These are phyloP conservation scores for Cephalopholis sonnerati DNA, from an alignment of 2,113 vertebrate genomes.

Conservation along the genomic window DNA sequence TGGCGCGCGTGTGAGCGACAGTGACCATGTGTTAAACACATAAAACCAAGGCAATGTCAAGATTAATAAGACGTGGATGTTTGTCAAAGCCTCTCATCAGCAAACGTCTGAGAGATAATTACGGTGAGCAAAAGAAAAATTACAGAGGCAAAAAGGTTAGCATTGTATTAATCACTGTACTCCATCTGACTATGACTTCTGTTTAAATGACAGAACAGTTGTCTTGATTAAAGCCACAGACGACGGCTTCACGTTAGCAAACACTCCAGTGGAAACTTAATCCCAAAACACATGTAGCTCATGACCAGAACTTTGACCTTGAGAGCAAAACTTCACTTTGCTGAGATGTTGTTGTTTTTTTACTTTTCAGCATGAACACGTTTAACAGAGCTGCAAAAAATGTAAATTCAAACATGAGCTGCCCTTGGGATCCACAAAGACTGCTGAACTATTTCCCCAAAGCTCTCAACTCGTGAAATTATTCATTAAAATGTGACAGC, in stretches of 20 bases:
- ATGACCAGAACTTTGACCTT: background rate
- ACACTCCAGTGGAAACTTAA: conserved; percentile 23
- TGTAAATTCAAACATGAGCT: conserved; percentile 1
- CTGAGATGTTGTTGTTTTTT: background rate
- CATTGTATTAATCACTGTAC: conserved; percentile 42
- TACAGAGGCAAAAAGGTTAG: conserved; percentile 44
- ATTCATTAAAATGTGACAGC: background rate
- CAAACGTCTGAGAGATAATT: conserved; percentile 57
- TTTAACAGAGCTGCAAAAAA: background rate
- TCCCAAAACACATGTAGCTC: conserved; percentile 1
- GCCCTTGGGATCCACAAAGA: background rate
- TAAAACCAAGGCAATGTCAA: conserved; percentile 47
- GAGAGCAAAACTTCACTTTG: conserved; percentile 15
- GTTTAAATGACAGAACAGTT: conserved; percentile 32
- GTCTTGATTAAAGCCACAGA: conserved; percentile 52
- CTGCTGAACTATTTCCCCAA: background rate
- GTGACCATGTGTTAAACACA: conserved; percentile 36
- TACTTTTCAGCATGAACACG: conserved; percentile 3
- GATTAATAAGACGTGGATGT: conserved; percentile 65
- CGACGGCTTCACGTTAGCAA: conserved; percentile 19
- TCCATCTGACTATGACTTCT: conserved; percentile 27
- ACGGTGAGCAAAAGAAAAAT: conserved; percentile 48
- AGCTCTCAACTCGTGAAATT: background rate
- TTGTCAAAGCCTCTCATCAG: conserved; percentile 60
- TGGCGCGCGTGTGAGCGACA: background rate